Evolutionary conservation across 2,113 vertebrate species (phyloP), one percentile per base, ranked within the genome.

Genomic region (Rhagologus leucostigma): DNA sequence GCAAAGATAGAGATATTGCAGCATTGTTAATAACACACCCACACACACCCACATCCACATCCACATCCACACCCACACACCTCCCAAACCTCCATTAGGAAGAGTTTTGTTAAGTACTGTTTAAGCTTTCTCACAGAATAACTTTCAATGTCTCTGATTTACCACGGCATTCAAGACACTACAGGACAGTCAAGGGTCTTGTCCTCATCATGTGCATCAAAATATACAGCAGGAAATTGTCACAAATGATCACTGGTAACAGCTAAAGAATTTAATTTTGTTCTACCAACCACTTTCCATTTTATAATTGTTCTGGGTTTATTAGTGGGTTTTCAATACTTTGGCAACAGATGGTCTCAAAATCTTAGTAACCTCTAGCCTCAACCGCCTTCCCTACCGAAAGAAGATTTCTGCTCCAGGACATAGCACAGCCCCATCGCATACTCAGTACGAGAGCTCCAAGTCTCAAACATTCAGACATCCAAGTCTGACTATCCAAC

Each of bases 361-460:
- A 87, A 64, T 24, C 32, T 32, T 71, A 46, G 12, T 29, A n/a
- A 89, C 2, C 1, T 64, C 20, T 39, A 80, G 5, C 41, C 16
- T 55, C 46, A 57, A 57, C 12, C 17, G 44, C 9, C 8, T 75
- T 60, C 16, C 23, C 7, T 74, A 33, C 7, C 23, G 37, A 65
- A 89, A 76, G 14, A 53, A 30, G 7, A 50, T 5, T 46, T 37
- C 27, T 9, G 47, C 16, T 84, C 23, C 13, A 52, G 41, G 22
- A 35, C 2, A 5, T 55, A 57, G 68, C 77, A 65, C 27, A 78
- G 11, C 6, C 19, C 3, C 13, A 50, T 71, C 13, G 39, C 14
- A n/a, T 62, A 22, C 3, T 67, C 35, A 22, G 0, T n/a, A 30
- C 1, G 7, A 65, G 16, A 89, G 6, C 7, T 62, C 33, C 30